phyloP scores from a whole-genome alignment of 2,888 invertebrate genomes.

The Chironomus tentans region DNA sequence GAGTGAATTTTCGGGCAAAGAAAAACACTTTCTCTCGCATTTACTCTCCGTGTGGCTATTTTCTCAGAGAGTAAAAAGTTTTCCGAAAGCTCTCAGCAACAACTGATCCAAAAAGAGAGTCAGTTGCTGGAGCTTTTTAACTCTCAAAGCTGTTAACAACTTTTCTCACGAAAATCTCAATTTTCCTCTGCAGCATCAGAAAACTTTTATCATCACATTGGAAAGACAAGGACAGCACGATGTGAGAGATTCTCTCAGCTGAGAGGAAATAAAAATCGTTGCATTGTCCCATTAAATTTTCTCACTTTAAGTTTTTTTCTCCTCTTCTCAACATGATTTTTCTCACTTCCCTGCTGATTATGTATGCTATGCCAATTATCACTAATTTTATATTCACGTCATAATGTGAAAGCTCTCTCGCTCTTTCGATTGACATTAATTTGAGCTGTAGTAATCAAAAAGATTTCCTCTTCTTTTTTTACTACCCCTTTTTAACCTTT shows the following conservation, averaged over 20 bases:
- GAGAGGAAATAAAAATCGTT: neutral
- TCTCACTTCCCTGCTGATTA: neutral
- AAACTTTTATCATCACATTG: neutral
- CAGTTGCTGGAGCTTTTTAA: neutral
- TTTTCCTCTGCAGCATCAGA: neutral
- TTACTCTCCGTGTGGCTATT: neutral
- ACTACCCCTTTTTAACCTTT: neutral
- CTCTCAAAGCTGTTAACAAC: neutral
- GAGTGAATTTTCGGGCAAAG: neutral
- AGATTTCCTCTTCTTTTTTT: neutral
- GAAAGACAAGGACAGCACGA: neutral
- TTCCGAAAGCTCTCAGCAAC: neutral
- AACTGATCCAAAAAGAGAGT: neutral
- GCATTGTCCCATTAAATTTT: too few relatives aligned
- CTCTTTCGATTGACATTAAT: slow-evolving; percentile 6
- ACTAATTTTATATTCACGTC: slow-evolving; percentile 1
- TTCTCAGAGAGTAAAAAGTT: neutral
- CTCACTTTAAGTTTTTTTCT: neutral
- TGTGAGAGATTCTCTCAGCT: neutral
- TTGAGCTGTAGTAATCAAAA: neutral
- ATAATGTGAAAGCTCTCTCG: neutral
- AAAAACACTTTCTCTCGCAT: neutral
- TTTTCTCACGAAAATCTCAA: neutral
- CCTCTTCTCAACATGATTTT: neutral
- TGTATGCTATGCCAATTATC: neutral